Base-by-base conservation (phyloP, 2,888 invertebrate species). In the Orthonychiurus folsomi region DNA sequence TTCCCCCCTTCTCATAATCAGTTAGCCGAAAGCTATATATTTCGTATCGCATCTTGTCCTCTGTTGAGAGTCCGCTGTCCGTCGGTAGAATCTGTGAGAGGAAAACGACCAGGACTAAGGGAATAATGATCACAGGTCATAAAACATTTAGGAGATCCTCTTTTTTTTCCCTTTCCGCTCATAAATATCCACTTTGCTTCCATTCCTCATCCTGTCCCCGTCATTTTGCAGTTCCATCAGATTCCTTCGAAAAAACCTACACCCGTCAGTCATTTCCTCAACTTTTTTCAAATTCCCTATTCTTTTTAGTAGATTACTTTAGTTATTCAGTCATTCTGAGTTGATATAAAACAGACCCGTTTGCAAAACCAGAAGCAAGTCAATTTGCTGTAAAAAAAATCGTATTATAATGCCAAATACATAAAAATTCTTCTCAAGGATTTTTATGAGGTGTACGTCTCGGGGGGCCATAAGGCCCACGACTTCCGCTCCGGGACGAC, bases 131-230 rank as follows among this genome's bases (percentile, higher is more conserved):
- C 63, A 64, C 61, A 66, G 69, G 70, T 67, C 69, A 70, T 72
- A 72, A 72, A 72, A 72, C 70, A 72, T 72, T 72, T 72, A 72
- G 70, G 64, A 68, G 67, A 68, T 65, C 67, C 70, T 69, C 66
- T 67, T 37, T 37, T n/a, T n/a, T n/a, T n/a, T n/a, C n/a, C n/a
- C n/a, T n/a, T 15, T 23, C 23, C 21, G 3, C 24, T 25, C 55
- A 25, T 55, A 55, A 55, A 55, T 55, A 55, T 55, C 55, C 55
- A 24, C 55, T 5, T 52, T 25, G 12, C 21, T 59, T 21, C 9
- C 47, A 37, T 21, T 9, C 27, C 37, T 57, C 28, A 28, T 21
- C 37, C 20, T 58, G 24, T 37, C 48, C 57, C 24, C 25, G 3
- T 37, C 37, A 37, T 37, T 37, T 37, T 37, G n/a, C n/a, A n/a